Conservation (phyloP, 2,113 vertebrate genomes). For the Leucoraja erinaceus region DNA sequence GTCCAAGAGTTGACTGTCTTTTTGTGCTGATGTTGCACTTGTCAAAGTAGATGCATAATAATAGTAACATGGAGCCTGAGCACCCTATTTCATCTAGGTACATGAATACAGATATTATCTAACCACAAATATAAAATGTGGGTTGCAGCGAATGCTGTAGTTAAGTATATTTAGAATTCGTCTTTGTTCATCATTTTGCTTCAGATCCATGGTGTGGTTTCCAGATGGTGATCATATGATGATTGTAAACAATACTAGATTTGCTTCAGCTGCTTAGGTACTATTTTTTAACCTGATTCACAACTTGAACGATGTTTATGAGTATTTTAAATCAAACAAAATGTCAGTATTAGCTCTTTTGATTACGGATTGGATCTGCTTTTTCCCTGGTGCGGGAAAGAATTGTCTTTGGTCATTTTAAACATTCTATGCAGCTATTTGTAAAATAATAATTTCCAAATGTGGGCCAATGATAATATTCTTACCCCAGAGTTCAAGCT, state of each 20-base stretch:
- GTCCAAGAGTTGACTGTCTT: background rate
- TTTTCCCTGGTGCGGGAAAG: background rate
- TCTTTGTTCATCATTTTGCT: too few species aligned
- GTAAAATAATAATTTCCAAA: background rate
- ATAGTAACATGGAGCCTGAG: background rate
- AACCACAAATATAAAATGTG: background rate
- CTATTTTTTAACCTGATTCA: background rate
- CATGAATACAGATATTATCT: background rate
- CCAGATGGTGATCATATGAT: background rate
- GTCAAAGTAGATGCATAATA: background rate
- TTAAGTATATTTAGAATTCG: background rate
- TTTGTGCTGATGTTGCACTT: background rate
- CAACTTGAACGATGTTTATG: background rate
- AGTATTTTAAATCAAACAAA: background rate
- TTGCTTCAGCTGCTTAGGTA: background rate
- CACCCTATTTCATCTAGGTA: background rate
- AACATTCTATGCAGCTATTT: background rate
- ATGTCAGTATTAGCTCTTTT: background rate
- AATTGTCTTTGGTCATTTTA: background rate
- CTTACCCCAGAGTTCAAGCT: too few species aligned
- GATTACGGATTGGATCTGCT: background rate
- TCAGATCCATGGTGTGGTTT: too few species aligned
- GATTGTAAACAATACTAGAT: background rate
- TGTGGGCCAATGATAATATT: too few species aligned
- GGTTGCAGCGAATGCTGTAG: background rate